A percentile compares a stretch with the other conserved stretches of the same genome.
Evolutionary conservation across 2,797 vertebrate species (phyloP).

Genomic region (Micropoecilia bifurca): DNA sequence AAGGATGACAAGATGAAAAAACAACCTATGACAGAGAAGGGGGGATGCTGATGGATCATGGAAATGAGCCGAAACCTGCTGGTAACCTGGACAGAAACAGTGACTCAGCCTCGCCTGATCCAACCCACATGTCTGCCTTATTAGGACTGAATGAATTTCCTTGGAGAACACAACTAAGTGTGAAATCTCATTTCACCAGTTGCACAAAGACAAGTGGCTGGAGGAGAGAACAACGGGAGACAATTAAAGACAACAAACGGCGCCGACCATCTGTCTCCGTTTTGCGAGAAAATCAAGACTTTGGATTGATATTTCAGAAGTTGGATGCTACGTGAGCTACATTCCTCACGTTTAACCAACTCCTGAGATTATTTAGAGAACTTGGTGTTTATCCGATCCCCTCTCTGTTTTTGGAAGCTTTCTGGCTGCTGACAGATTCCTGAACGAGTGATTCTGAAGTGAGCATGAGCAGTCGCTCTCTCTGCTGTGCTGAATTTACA

Average conservation of each 20-base stretch:
- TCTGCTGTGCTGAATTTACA: neutral
- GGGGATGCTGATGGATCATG: neutral
- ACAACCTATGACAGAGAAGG: constrained; percentile 16
- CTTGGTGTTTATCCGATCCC: neutral
- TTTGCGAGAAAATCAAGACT: neutral
- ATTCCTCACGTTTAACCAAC: neutral
- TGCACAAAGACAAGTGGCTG: constrained; percentile 23
- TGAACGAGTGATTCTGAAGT: constrained; percentile 8
- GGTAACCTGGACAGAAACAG: neutral
- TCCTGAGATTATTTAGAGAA: neutral
- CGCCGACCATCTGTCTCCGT: constrained; percentile 39
- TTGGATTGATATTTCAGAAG: neutral
- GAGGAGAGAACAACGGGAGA: constrained; percentile 10
- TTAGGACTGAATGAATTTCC: constrained; percentile 24
- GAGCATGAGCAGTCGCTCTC: constrained; percentile 12
- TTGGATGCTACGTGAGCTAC: neutral
- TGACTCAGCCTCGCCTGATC: constrained; percentile 12
- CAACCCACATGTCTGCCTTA: constrained; percentile 21
- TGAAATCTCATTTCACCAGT: constrained; percentile 34
- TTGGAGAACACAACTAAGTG: constrained; percentile 24
- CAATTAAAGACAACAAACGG: constrained; percentile 17
- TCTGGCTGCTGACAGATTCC: constrained; percentile 3
- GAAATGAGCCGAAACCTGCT: neutral
- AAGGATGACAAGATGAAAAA: neutral
- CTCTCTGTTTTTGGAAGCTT: constrained; percentile 5